These are phyloP conservation scores for Marcusenius ussheri DNA, from an alignment of 2,113 vertebrate species.

Conservation along the genomic window DNA sequence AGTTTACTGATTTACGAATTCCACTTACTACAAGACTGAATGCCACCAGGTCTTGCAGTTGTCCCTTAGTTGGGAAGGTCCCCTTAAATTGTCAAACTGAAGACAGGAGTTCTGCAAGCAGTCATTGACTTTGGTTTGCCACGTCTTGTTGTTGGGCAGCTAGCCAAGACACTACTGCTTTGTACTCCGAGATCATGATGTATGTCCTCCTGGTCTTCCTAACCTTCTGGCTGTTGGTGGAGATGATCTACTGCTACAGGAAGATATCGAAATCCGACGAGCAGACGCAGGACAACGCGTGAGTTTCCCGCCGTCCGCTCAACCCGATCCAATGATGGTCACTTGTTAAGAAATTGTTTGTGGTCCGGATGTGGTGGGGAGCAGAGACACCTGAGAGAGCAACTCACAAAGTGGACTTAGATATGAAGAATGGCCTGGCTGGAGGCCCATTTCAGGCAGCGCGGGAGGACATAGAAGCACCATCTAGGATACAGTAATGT, in stretches of 20 bases:
- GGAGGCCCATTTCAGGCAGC: neutral
- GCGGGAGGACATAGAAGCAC: neutral
- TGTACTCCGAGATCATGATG: constrained; percentile 97
- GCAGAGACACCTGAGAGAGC: neutral
- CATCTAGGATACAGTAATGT: neutral
- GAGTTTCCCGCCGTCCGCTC: constrained; percentile 54
- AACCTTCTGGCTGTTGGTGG: constrained; percentile 89
- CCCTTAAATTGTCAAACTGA: neutral
- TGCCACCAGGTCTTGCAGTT: neutral
- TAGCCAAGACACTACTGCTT: constrained; percentile 67
- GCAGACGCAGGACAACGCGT: constrained; percentile 79
- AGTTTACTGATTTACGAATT: neutral
- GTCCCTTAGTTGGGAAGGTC: neutral
- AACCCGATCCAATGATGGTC: neutral
- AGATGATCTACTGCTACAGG: constrained; percentile 97
- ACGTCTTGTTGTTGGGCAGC: constrained; percentile 56
- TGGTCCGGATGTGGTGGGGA: neutral
- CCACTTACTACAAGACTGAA: neutral
- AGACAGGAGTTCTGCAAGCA: neutral
- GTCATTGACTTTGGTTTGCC: constrained; percentile 15
- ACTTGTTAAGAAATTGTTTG: neutral
- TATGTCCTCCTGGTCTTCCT: constrained; percentile 92
- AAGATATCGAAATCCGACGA: constrained; percentile 94
- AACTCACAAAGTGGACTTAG: neutral
- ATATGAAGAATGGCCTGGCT: neutral